Evolutionary conservation across 2,113 vertebrate genomes (phyloP).

Genomic region (Amblyopsis rosae): DNA sequence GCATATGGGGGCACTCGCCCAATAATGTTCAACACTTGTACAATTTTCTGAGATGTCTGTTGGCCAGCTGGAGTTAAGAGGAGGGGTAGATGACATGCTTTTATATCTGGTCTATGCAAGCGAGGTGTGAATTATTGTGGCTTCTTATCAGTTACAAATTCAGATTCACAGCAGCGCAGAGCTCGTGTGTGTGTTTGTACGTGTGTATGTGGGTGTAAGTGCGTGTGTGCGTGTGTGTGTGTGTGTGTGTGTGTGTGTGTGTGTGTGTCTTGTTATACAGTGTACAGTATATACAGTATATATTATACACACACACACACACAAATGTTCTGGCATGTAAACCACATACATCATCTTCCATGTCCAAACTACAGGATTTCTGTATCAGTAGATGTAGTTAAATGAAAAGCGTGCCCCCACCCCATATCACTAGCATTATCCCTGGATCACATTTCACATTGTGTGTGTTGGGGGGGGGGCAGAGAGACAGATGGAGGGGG

Average conservation of each 20-base stretch:
- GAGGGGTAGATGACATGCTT: neutral
- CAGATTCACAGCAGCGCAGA: constrained; percentile 10
- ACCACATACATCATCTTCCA: constrained; percentile 3
- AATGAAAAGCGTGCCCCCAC: constrained; percentile 89
- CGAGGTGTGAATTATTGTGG: neutral
- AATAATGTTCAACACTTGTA: neutral
- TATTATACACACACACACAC: too few relatives aligned
- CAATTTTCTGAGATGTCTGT: constrained; percentile 4
- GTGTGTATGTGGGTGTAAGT: too few relatives aligned
- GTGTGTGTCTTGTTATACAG: too few relatives aligned
- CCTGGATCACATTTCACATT: constrained; percentile 91
- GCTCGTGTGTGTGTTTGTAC: too few relatives aligned
- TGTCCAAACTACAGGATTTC: constrained; percentile 21
- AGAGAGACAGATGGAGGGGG: constrained; percentile 40
- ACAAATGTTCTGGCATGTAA: constrained; percentile 9
- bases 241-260: too few relatives aligned
- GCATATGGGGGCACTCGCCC: neutral
- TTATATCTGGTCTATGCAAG: constrained; percentile 1
- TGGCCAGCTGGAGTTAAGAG: neutral
- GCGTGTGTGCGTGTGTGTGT: too few relatives aligned
- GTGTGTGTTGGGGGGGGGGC: constrained; percentile 78
- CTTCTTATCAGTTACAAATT: constrained; percentile 3
- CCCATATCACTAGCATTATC: constrained; percentile 87
- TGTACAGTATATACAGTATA: too few relatives aligned
- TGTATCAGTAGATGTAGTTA: constrained; percentile 84